Conservation (phyloP, 2,113 vertebrate genomes). For the Neomonachus schauinslandi region DNA sequence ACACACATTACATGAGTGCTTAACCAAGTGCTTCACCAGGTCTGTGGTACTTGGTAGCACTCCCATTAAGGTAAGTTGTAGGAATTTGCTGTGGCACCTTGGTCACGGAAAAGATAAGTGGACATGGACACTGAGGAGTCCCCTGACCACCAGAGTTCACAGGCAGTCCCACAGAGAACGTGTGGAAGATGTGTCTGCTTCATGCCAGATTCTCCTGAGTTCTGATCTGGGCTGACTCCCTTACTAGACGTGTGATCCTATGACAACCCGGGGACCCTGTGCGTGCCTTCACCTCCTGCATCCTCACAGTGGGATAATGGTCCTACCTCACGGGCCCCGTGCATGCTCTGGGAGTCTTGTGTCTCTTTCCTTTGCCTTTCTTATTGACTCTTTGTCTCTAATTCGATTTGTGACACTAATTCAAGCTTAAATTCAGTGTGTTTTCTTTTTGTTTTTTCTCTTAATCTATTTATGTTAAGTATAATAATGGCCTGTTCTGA, state of each 20-base stretch:
- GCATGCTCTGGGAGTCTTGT: background rate
- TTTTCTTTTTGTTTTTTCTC: background rate
- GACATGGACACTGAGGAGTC: background rate
- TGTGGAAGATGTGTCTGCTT: background rate
- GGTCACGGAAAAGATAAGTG: background rate
- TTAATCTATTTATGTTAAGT: background rate
- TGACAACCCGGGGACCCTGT: background rate
- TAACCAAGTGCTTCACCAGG: accelerated
- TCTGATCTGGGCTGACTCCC: background rate
- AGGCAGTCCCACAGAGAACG: background rate
- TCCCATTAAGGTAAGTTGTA: background rate
- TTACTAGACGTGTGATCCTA: background rate
- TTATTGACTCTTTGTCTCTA: background rate
- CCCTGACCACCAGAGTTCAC: background rate
- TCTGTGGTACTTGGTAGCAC: too few species aligned
- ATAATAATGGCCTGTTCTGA: background rate
- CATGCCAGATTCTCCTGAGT: background rate
- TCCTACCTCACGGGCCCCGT: accelerated
- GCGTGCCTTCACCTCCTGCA: too few species aligned
- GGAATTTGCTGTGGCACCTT: background rate
- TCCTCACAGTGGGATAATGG: too few species aligned
- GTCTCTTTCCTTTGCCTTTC: background rate
- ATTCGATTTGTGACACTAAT: background rate
- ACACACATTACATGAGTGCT: accelerated
- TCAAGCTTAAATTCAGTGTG: background rate